Base-by-base conservation (phyloP, 2,888 invertebrate species). In the Pyrocoelia pectoralis region DNA sequence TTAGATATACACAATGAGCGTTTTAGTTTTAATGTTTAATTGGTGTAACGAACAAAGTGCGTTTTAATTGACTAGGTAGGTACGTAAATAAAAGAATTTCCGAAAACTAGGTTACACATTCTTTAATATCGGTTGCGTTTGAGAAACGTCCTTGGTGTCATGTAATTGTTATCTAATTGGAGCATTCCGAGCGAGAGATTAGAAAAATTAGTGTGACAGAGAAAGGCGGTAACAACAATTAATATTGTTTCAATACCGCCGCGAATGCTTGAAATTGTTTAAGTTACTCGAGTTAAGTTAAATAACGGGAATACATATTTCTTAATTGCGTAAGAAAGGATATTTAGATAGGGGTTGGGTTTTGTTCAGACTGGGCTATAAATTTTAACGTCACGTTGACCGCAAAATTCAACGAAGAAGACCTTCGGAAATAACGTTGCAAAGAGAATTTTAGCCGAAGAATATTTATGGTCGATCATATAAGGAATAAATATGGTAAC, bases 401-500 rank as follows among this genome's bases (percentile, higher is more conserved):
- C 60, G 54, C 49, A 60, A 54, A 54, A 54, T 60, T 46, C 53
- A 49, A 49, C 48, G 54, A 57, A 58, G 19, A 64, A 28, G 52
- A 18, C 40, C 48, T 19, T 33, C 53, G 29, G 24, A 63, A 56
- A 55, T n/a, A 62, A 63, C 41, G 46, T 38, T 24, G 51, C 54
- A 52, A 38, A 46, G 56, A 54, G 66, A 64, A 63, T 63, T 66
- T 66, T 50, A 66, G 6, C 58, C 57, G 59, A 56, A 41, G 56
- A 65, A 61, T 66, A 68, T 66, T 66, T 68, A 68, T 68, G 68
- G 66, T 52, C 66, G 64, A 61, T 68, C 68, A 56, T 68, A 68
- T 64, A 68, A 68, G 68, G 68, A 58, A 68, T 68, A 66, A 17
- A 46, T 46, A 66, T 64, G 61, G 63, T 63, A 60, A 43, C 53